Conservation (phyloP, 1,140 invertebrate genomes). For the Aphaenogaster ashmeadi region DNA sequence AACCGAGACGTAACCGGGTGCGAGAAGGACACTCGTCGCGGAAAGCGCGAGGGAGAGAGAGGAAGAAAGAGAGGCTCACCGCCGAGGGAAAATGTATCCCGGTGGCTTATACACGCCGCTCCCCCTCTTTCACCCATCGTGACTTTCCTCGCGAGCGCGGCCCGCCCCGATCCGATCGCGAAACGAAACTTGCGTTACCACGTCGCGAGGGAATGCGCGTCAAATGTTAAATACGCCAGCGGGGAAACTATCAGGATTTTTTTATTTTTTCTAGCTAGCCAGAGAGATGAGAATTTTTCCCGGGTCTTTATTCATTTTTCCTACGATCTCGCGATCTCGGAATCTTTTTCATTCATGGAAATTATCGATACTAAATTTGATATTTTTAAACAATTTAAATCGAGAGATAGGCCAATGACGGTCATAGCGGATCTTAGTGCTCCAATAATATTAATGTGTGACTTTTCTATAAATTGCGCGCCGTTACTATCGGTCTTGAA, state of each 20-base stretch:
- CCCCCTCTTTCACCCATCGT: constrained; percentile 49
- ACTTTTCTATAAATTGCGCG: too few species aligned
- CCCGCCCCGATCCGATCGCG: constrained; percentile 52
- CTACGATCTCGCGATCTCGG: not conserved
- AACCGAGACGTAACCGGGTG: constrained; percentile 49
- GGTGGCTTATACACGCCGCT: constrained; percentile 27
- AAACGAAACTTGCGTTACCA: constrained; percentile 59
- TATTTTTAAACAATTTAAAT: too few species aligned
- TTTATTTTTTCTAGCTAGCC: not conserved
- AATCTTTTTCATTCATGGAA: not conserved
- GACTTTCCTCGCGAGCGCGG: constrained; percentile 55
- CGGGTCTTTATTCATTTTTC: not conserved
- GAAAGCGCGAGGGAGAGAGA: not conserved
- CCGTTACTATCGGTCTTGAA: too few species aligned
- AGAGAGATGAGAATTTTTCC: not conserved
- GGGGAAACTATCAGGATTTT: not conserved
- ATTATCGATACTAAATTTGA: not conserved
- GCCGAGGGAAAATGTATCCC: constrained; percentile 46
- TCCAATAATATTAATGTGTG: too few species aligned
- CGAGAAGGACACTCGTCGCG: constrained; percentile 20
- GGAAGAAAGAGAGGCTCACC: constrained; percentile 21
- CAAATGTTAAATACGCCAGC: not conserved
- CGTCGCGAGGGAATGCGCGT: constrained; percentile 17
- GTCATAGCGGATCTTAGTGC: too few species aligned
- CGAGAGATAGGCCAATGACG: too few species aligned